phyloP scores from a whole-genome alignment of 2,888 invertebrate species.

The Tineola bisselliella region DNA sequence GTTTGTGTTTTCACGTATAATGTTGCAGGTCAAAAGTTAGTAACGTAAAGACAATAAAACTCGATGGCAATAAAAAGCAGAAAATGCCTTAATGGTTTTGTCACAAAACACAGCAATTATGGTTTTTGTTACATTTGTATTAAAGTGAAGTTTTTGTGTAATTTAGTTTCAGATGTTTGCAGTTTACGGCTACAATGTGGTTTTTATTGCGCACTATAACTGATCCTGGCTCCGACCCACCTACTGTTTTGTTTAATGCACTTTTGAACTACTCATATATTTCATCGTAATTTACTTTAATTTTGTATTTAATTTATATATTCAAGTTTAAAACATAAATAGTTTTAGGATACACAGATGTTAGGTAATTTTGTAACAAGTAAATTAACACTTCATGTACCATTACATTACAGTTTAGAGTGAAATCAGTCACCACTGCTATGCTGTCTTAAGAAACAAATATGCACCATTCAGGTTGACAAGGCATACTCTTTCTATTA shows the following conservation, averaged over 20 bases:
- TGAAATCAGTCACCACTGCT: too few species aligned
- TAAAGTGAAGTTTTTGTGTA: background rate
- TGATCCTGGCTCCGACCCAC: background rate
- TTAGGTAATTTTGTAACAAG: too few species aligned
- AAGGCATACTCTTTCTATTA: too few species aligned
- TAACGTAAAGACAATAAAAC: background rate
- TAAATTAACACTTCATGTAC: too few species aligned
- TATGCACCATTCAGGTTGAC: too few species aligned
- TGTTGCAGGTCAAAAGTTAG: too few species aligned
- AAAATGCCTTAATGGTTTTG: background rate
- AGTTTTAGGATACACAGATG: too few species aligned
- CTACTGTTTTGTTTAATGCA: background rate
- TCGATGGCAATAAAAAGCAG: background rate
- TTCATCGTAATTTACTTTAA: background rate
- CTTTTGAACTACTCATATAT: constrained; percentile 2
- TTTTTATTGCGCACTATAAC: background rate
- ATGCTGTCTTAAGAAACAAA: too few species aligned
- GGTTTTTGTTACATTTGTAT: constrained; percentile 2
- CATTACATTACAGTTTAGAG: too few species aligned
- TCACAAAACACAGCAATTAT: constrained; percentile 10
- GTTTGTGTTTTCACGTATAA: too few species aligned
- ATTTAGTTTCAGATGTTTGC: constrained; percentile 3
- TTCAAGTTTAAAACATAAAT: too few species aligned
- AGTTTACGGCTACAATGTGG: background rate
- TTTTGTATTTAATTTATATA: background rate